phyloP scores from a whole-genome alignment of 2,888 invertebrate genomes.

The Euplagia quadripunctaria region DNA sequence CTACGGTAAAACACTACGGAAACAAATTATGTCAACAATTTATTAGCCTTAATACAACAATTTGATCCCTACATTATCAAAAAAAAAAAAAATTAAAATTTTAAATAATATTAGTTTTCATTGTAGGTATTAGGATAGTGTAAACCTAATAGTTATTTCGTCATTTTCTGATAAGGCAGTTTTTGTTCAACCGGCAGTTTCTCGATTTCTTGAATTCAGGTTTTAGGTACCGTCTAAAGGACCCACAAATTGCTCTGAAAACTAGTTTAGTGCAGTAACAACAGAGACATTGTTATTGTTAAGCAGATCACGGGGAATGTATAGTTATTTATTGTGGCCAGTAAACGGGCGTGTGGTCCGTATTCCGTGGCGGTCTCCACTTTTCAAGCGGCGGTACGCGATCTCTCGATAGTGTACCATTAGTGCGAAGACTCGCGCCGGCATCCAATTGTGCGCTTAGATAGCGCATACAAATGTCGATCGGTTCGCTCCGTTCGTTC shows the following conservation, averaged over 20 bases:
- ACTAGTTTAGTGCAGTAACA: slow-evolving; percentile 25
- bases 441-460: slow-evolving; percentile 87
- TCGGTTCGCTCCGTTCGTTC: slow-evolving; percentile 68
- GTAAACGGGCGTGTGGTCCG: slow-evolving; percentile 80
- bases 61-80: not conserved
- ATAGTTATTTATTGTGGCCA: slow-evolving; percentile 80
- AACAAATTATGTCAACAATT: not conserved
- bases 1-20: not conserved
- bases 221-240: too few species aligned
- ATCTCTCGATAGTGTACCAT: slow-evolving; percentile 86
- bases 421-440: slow-evolving; percentile 87
- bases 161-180: not conserved
- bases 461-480: slow-evolving; percentile 87
- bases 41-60: too few species aligned
- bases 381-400: slow-evolving; percentile 77
- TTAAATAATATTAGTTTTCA: not conserved
- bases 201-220: not conserved
- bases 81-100: not conserved
- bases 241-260: not conserved
- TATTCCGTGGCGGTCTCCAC: slow-evolving; percentile 81
- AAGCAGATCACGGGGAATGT: slow-evolving; percentile 56
- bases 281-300: slow-evolving; percentile 48
- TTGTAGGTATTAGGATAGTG: not conserved
- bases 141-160: not conserved
- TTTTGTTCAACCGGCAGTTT: not conserved